Evolutionary conservation across 2,888 invertebrate genomes (phyloP).

Genomic region (Drosophila prolongata): DNA sequence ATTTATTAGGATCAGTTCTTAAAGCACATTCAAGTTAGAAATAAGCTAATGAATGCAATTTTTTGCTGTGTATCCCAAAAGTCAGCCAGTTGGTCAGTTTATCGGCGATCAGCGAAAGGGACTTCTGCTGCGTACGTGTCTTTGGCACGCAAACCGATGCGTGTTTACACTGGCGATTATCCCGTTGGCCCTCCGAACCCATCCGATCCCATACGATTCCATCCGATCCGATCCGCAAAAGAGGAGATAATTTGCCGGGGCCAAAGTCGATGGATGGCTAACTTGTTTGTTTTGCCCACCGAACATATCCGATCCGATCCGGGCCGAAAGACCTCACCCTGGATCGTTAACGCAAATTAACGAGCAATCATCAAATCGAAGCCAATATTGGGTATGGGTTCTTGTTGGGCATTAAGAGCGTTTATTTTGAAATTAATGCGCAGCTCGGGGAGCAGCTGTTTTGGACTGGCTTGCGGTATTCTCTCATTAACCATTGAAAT

Average conservation of each 20-base stretch:
- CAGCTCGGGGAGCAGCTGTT: conserved; percentile 47
- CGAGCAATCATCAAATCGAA: conserved; percentile 82
- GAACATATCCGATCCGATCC: not conserved
- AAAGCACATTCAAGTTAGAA: not conserved
- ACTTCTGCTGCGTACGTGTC: conserved; percentile 69
- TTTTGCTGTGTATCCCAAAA: conserved; percentile 5
- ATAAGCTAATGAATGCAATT: not conserved
- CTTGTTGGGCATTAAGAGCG: conserved; percentile 53
- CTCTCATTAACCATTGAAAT: conserved; percentile 77
- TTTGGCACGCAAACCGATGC: conserved; percentile 76
- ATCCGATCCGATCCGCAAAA: conserved; percentile 51
- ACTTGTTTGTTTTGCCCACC: conserved; percentile 66
- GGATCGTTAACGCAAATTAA: conserved; percentile 81
- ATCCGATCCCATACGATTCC: conserved; percentile 1
- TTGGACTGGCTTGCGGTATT: conserved; percentile 63
- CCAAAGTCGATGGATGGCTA: conserved; percentile 45
- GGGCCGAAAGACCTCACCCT: conserved; percentile 10
- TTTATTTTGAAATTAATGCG: conserved; percentile 74
- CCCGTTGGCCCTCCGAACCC: conserved; percentile 52
- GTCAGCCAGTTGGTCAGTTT: conserved; percentile 44
- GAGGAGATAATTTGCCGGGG: conserved; percentile 80
- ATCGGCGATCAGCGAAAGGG: conserved; percentile 24
- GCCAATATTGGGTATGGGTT: conserved; percentile 31
- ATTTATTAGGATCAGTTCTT: no score
- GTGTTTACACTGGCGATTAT: conserved; percentile 79